Evolutionary conservation across 2,113 vertebrate genomes (phyloP).

Genomic region (Microcebus tavaratra): DNA sequence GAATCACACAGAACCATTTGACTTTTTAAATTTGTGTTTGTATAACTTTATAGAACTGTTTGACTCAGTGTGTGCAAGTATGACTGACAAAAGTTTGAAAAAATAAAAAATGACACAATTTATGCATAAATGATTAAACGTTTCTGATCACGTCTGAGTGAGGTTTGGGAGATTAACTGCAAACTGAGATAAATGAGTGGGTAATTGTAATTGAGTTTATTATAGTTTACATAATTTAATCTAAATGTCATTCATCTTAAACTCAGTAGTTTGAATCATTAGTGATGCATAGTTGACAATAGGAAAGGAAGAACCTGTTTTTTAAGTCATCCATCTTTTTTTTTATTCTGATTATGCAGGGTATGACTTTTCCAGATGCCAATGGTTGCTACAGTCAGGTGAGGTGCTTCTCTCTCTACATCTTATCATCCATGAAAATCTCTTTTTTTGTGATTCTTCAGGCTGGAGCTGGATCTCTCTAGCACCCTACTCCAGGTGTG

Average conservation of each 20-base stretch:
- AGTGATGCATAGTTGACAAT: neutral
- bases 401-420: neutral
- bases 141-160: neutral
- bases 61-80: neutral
- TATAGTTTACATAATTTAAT: constrained; percentile 27
- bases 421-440: neutral
- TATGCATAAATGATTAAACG: constrained; percentile 5
- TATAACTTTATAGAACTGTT: neutral
- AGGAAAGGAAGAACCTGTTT: neutral
- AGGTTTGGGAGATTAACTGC: constrained; percentile 30
- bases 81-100: neutral
- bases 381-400: neutral
- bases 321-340: neutral
- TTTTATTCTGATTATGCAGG: neutral
- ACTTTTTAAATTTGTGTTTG: neutral
- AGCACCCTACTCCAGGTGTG: neutral
- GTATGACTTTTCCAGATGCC: neutral
- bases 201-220: neutral
- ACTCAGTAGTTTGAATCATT: neutral
- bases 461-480: neutral
- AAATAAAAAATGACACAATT: neutral
- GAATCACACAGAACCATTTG: neutral
- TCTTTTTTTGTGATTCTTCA: neutral
- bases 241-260: constrained; percentile 37
- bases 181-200: neutral